These are phyloP conservation scores for Empis stercorea DNA, from an alignment of 2,888 invertebrate genomes.

Conservation along the genomic window DNA sequence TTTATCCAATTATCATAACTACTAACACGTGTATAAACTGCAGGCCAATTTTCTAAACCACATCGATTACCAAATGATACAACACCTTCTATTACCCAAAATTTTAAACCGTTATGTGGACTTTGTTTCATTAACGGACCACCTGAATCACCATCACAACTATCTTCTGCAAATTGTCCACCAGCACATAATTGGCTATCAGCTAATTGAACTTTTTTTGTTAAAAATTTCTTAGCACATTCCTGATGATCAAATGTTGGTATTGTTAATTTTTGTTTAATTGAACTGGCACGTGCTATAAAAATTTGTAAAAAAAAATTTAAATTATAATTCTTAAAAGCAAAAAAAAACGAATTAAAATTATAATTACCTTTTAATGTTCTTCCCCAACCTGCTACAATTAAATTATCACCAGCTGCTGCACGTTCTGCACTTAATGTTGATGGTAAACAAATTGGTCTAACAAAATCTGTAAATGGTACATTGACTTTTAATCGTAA, in stretches of 20 bases:
- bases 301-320: background rate
- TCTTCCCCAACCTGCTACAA: conserved; percentile 53
- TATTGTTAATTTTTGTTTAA: conserved; percentile 36
- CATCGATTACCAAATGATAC: conserved; percentile 42
- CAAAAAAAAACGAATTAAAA: background rate
- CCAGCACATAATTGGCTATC: conserved; percentile 28
- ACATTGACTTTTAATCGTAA: conserved; percentile 46
- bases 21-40: conserved; percentile 53
- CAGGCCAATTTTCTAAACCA: conserved; percentile 46
- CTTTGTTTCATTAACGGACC: conserved; percentile 42
- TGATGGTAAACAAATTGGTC: conserved; percentile 47
- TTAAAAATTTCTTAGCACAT: conserved; percentile 34
- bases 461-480: conserved; percentile 41
- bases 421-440: conserved; percentile 18
- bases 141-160: conserved; percentile 52
- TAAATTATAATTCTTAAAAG: background rate
- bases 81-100: conserved; percentile 32
- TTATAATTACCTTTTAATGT: conserved; percentile 30
- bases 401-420: conserved; percentile 32
- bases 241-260: conserved; percentile 35
- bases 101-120: background rate
- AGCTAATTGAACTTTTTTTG: conserved; percentile 19
- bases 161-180: conserved; percentile 40
- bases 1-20: conserved; percentile 55
- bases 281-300: conserved; percentile 24